Evolutionary conservation across 2,888 invertebrate species (phyloP), one percentile per base, ranked within the genome.

Genomic region (Lycocerus yunnanus): DNA sequence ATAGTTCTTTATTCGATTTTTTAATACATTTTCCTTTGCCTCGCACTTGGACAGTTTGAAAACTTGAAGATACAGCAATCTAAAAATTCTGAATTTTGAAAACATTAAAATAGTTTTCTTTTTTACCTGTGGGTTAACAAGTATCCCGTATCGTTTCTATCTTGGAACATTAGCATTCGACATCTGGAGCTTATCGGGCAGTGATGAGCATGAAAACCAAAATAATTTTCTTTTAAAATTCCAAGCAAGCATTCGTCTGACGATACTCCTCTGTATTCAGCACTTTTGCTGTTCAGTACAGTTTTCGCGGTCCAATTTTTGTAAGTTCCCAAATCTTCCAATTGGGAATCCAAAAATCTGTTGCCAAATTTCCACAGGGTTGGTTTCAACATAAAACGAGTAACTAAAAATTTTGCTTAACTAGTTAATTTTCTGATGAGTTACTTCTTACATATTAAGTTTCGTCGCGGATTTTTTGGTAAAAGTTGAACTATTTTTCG

Each of bases 51-150:
- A 74, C 16, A 80, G 27, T 71, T 79, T 79, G 9, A 78, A 69
- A 14, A 83, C 79, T 78, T 83, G 82, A 13, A 83, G 71, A 77
- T 82, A 84, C 13, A 84, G 75, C 27, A 84, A 77, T 71, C 83
- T 83, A 66, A 27, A 43, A 15, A 13, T n/a, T 15, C 3, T 16
- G 16, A 65, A 68, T 18, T 15, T 15, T 18, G 20, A 13, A 14
- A 27, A 58, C 27, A 18, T 18, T 4, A 18, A 18, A 21, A 24
- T 24, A 5, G 24, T 66, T 21, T 21, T 27, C 2, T 4, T 3
- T 67, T 10, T 69, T 78, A 83, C 82, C 84, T 81, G 72, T 84
- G 84, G 8, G 84, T 82, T 69, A 84, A 73, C 15, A 84, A 74
- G 77, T 84, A 84, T 70, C 82, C 82, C 13, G 72, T 77, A 76